These are phyloP conservation scores for Cynocephalus volans DNA, from an alignment of 2,113 vertebrate genomes.

Conservation along the genomic window DNA sequence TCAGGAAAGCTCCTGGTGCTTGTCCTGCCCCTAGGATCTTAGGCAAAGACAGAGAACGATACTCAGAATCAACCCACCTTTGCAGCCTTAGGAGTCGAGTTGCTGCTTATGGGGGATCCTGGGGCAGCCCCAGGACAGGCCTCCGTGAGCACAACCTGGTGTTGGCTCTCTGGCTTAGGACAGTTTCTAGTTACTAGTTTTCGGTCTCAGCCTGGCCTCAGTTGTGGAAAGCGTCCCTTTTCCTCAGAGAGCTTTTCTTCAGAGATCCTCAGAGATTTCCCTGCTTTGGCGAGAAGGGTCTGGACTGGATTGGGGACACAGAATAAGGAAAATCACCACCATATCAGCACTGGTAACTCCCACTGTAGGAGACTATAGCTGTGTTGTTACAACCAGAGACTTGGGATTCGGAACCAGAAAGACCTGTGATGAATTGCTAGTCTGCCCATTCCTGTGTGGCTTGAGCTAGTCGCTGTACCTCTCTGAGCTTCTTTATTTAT, in stretches of 20 bases:
- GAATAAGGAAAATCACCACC: accelerated
- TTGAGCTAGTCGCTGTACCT: too few relatives aligned
- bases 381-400: accelerated
- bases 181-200: not conserved
- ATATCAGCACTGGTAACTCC: accelerated
- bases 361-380: not conserved
- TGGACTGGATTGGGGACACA: not conserved
- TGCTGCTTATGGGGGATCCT: accelerated
- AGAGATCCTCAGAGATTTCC: too few relatives aligned
- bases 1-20: accelerated
- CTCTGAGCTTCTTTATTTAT: not conserved
- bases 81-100: not conserved
- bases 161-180: not conserved
- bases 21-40: not conserved
- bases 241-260: not conserved
- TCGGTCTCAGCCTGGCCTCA: not conserved
- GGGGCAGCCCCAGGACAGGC: accelerated
- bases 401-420: not conserved
- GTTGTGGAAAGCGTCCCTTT: not conserved
- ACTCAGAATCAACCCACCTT: not conserved
- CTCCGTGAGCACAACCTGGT: accelerated
- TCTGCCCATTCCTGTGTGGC: not conserved
- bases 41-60: not conserved
- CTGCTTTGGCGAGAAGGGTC: not conserved
- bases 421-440: accelerated